phyloP scores from a whole-genome alignment of 2,797 vertebrate genomes.

The Pyrrhura leucotis region DNA sequence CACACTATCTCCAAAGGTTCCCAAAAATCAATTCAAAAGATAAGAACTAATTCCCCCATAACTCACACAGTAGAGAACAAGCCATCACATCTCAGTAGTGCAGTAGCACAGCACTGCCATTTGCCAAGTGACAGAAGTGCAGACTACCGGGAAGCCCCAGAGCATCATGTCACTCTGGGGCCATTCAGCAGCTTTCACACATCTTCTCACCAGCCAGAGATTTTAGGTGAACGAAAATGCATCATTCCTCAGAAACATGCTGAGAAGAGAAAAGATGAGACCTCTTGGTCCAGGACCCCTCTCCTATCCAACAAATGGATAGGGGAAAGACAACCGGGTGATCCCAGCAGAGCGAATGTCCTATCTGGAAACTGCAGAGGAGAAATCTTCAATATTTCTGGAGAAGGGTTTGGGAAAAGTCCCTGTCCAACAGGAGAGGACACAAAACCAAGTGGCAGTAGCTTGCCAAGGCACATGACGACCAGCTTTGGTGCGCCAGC shows the following conservation, averaged over 20 bases:
- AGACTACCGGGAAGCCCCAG: neutral
- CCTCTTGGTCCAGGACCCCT: too few species aligned
- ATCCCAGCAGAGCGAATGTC: neutral
- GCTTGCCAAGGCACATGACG: neutral
- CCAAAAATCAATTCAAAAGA: neutral
- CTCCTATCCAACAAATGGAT: neutral
- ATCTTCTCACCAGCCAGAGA: neutral
- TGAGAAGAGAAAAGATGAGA: neutral
- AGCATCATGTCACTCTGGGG: accelerated
- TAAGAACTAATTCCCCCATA: neutral
- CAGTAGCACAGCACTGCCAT: neutral
- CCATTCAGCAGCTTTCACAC: neutral
- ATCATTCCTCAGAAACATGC: neutral
- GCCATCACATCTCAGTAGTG: neutral
- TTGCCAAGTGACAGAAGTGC: neutral
- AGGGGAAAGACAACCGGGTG: neutral
- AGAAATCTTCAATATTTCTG: neutral
- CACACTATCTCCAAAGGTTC: neutral
- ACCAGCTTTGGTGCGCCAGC: neutral
- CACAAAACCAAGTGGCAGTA: neutral
- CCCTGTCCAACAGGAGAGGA: neutral
- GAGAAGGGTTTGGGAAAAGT: neutral
- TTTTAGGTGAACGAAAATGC: neutral
- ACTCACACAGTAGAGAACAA: neutral
- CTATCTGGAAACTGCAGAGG: neutral